Evolutionary conservation across 2,888 invertebrate genomes (phyloP), one percentile per base, ranked within the genome.

Genomic region (Slavum lentiscoides): DNA sequence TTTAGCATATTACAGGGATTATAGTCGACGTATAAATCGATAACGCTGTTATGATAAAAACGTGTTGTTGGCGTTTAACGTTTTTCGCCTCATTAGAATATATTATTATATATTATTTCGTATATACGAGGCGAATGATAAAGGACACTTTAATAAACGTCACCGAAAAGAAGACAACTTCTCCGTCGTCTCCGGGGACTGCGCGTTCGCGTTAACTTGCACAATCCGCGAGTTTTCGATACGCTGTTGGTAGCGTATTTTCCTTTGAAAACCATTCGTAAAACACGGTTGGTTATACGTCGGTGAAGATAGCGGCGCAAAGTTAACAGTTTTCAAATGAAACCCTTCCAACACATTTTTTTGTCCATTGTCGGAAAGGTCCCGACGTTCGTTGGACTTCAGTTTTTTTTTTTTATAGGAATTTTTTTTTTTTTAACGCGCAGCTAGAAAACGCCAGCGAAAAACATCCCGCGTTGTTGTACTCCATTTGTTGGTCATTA

Each of bases 191-290:
- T 43, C 55, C n/a, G 15, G 80, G 80, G 72, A 80, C 30, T 30
- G 30, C 30, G 4, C 70, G 17, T 62, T 70, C 55, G 17, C 23
- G 43, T 80, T 80, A 72, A 80, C 53, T 77, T 62, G 55, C 23
- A 55, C 80, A 23, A 39, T 72, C 58, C 49, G 66, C 49, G 66
- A 64, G 64, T 80, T 72, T 77, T 39, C 37, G 64, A 9, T 43
- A 11, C n/a, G 43, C 53, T 58, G 66, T 80, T 61, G 19, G 53
- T 39, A 39, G 30, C 62, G 30, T 55, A 58, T 72, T 53, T 72
- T 8, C 64, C 64, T 70, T 74, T 23, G 4, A 80, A 72, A 72
- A 72, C 30, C 2, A 30, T 30, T 30, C 30, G 30, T 30, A 30
- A 30, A 30, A 30, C n/a, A 30, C 30, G 2, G 30, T 30, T 30